Evolutionary conservation across 2,113 vertebrate genomes (phyloP).

Genomic region (Tetraodon nigroviridis): DNA sequence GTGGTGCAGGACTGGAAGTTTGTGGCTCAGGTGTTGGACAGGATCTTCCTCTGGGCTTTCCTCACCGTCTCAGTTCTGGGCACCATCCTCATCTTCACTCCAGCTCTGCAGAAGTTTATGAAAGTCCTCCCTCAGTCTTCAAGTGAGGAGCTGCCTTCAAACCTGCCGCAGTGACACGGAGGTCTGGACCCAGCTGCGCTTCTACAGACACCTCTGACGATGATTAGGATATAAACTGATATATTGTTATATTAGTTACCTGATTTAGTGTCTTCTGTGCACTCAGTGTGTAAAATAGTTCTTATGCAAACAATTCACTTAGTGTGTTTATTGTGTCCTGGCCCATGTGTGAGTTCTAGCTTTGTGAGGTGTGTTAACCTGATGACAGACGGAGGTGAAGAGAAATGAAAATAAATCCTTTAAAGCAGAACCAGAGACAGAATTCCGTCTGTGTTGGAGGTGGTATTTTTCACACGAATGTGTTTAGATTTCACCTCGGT

Average conservation of each 20-base stretch:
- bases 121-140: constrained; percentile 54
- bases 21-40: constrained; percentile 92
- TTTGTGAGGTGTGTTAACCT: neutral
- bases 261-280: constrained; percentile 1
- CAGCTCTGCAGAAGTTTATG: constrained; percentile 84
- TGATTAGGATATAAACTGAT: no score
- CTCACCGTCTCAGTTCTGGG: constrained; percentile 83
- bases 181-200: neutral
- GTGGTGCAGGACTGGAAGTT: constrained; percentile 98
- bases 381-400: no score
- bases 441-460: no score
- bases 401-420: no score
- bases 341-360: neutral
- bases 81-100: constrained; percentile 93
- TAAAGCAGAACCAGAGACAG: no score
- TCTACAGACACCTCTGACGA: neutral
- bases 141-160: constrained; percentile 47
- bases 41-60: constrained; percentile 94
- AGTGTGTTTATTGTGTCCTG: neutral
- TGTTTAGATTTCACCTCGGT: no score
- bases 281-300: constrained; percentile 4
- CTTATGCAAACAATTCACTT: constrained; percentile 1
- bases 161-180: constrained; percentile 20
- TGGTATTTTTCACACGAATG: no score
- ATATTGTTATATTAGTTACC: neutral